A percentile compares a stretch with the other conserved stretches of the same genome.
Evolutionary conservation across 2,797 vertebrate genomes (phyloP).

Genomic region (Denticeps clupeoides): DNA sequence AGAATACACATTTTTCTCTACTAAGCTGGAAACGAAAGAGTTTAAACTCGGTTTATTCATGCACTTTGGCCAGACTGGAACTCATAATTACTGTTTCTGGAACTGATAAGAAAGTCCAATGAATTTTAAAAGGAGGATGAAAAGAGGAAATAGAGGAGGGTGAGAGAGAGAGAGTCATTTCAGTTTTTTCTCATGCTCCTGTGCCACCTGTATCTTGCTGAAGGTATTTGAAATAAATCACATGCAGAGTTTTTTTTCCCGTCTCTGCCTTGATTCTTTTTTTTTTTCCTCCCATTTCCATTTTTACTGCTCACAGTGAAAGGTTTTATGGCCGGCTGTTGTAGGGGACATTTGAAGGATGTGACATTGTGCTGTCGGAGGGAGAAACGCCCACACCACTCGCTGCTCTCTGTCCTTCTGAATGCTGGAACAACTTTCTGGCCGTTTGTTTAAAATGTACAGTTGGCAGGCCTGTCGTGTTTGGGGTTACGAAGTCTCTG

Average conservation of each 20-base stretch:
- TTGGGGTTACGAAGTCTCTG: no score
- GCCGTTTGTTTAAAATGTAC: no score
- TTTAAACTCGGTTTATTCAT: conserved; percentile 34
- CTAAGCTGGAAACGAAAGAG: conserved; percentile 13
- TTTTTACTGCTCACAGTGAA: conserved; percentile 62
- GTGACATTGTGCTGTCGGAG: conserved; percentile 31
- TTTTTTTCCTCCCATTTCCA: conserved; percentile 46
- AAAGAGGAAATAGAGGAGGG: conserved; percentile 48
- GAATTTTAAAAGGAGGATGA: conserved; percentile 59
- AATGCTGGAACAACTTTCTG: no score
- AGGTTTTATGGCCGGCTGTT: conserved; percentile 62
- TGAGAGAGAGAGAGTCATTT: conserved; percentile 8
- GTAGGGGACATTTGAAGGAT: conserved; percentile 51
- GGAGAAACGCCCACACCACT: no score
- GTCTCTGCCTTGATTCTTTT: conserved; percentile 42
- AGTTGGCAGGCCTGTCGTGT: no score
- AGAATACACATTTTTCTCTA: neutral
- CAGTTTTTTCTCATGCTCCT: no score
- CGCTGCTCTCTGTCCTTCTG: no score
- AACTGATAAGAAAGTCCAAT: conserved; percentile 63
- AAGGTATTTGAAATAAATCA: conserved; percentile 58
- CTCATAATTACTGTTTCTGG: conserved; percentile 53
- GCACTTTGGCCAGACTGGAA: conserved; percentile 46
- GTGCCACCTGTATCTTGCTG: no score
- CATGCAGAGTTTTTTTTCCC: conserved; percentile 43